A percentile compares a stretch with the other conserved stretches of the same genome.
phyloP scores from a whole-genome alignment of 2,113 vertebrate species.

The Progne subis region DNA sequence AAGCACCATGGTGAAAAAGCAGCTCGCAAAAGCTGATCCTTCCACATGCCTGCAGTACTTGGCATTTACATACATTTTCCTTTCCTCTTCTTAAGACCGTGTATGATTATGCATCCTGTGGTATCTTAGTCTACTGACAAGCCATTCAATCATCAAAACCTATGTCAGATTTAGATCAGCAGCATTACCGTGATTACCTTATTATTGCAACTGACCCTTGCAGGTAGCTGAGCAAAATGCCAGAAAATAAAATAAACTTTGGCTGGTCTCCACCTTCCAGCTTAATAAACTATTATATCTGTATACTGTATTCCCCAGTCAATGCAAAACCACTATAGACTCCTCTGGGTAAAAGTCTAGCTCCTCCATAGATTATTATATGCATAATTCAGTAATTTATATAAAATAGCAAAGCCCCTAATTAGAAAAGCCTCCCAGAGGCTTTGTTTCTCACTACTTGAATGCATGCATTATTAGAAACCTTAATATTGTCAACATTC shows the following conservation, averaged over 20 bases:
- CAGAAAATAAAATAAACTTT: background rate
- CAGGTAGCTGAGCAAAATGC: background rate
- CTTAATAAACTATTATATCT: background rate
- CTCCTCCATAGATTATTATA: constrained; percentile 23
- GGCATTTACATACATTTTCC: background rate
- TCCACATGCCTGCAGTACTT: background rate
- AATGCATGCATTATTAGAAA: constrained; percentile 45
- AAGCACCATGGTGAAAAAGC: background rate
- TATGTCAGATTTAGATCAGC: background rate
- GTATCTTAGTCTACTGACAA: background rate
- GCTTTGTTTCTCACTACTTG: constrained; percentile 12
- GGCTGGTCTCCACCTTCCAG: background rate
- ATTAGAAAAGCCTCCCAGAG: constrained; percentile 35
- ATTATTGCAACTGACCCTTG: background rate
- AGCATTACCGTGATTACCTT: background rate
- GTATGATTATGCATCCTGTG: background rate
- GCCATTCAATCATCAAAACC: background rate
- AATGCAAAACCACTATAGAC: background rate
- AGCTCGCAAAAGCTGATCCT: background rate
- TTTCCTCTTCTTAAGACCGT: background rate
- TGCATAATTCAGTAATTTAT: constrained; percentile 12
- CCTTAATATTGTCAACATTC: constrained; percentile 57
- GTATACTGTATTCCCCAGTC: constrained; percentile 3
- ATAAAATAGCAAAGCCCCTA: constrained; percentile 21
- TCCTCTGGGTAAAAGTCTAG: constrained; percentile 39